Evolutionary conservation across 2,888 invertebrate genomes (phyloP), one percentile per base, ranked within the genome.

Genomic region (Syrphus vitripennis): DNA sequence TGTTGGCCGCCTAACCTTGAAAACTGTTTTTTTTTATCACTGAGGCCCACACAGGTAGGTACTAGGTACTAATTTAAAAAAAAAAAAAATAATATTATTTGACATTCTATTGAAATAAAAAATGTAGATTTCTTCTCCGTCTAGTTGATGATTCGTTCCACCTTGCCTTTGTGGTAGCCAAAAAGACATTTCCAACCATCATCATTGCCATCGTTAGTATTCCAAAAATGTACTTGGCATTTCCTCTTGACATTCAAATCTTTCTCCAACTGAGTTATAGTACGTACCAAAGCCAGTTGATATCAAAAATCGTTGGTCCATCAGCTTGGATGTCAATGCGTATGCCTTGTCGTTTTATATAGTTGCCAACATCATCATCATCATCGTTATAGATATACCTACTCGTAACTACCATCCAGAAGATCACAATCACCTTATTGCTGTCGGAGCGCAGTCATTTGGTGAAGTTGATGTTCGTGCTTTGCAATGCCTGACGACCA

Each of bases 161-260:
- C 3, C 40, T 26, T n/a, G 21, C 34, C 4, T n/a, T 61, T 31
- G 29, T 16, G 16, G 48, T 42, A 42, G 7, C 26, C 48, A 14
- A 37, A 50, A 50, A 61, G 19, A 34, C 9, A 67, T 67, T 48
- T 48, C 6, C 12, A 24, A 45, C 31, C 48, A n/a, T 59, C 37
- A 31, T 84, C 81, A 81, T 31, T 84, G 31, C 31, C 48, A n/a
- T 59, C 37, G 29, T 84, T 84, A 81, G 40, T 84, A 84, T 84
- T 84, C 84, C n/a, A 14, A 21, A 31, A 42, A 61, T 65, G 72
- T 72, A 45, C 50, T 48, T 72, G 71, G 48, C 37, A 81, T 84
- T 77, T 81, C 55, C 81, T 76, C 75, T 81, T 84, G 81, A 76
- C 81, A 84, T 80, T 84, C 81, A 84, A 67, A 67, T 67, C 50